Percentiles rank a stretch among this genome's conserved stretches.
These are phyloP conservation scores for Parapristionchus giblindavisi DNA, from an alignment of 2,888 invertebrate genomes.

Conservation along the genomic window DNA sequence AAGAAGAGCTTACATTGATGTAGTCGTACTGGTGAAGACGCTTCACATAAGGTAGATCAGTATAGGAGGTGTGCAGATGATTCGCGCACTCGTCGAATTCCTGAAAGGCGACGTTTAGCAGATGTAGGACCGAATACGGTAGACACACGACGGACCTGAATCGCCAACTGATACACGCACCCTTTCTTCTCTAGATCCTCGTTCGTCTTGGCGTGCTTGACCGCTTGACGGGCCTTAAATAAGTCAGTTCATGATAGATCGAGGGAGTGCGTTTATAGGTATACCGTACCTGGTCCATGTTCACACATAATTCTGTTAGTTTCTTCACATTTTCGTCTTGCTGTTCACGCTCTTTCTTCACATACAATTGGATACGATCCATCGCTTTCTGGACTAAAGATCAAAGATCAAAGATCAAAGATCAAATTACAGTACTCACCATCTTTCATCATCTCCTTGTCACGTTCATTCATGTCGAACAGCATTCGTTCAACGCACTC, in stretches of 20 bases:
- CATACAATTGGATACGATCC: conserved; percentile 8
- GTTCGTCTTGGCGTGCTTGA: conserved; percentile 32
- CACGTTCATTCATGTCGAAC: conserved; percentile 28
- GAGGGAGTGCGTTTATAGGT: not conserved
- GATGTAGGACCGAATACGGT: no score
- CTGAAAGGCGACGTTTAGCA: no score
- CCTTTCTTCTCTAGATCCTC: conserved; percentile 37
- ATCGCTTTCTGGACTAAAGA: conserved; percentile 26
- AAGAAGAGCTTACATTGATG: conserved; percentile 14
- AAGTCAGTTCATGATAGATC: not conserved
- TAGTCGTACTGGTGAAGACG: conserved; percentile 33
- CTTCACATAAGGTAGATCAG: conserved; percentile 34
- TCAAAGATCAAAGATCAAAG: conserved; percentile 29
- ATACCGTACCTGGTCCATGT: conserved; percentile 17
- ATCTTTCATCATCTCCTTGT: conserved; percentile 36
- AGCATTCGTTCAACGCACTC: conserved; percentile 27
- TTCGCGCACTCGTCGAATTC: conserved; percentile 31
- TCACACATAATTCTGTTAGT: conserved; percentile 2
- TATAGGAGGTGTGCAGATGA: conserved; percentile 21
- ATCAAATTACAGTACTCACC: not conserved
- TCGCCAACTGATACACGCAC: conserved; percentile 30
- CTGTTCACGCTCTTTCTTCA: not conserved
- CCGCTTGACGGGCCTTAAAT: conserved; percentile 10
- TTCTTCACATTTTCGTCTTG: conserved; percentile 6
- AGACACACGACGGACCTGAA: conserved; percentile 12